These are phyloP conservation scores for Morone chrysops DNA, from an alignment of 2,113 vertebrate genomes.

Conservation along the genomic window DNA sequence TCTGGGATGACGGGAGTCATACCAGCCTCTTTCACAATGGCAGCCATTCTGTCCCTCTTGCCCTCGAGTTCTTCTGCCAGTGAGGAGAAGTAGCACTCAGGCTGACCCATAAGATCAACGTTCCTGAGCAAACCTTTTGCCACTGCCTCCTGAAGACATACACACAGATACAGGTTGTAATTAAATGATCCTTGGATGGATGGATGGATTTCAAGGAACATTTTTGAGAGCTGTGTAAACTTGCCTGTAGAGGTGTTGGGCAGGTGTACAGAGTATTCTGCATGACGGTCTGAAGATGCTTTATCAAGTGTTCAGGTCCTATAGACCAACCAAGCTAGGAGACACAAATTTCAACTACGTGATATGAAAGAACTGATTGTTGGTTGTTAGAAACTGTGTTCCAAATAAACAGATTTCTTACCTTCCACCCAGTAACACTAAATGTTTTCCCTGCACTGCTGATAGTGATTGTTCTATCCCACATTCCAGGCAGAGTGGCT, in stretches of 20 bases:
- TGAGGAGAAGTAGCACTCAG: slow-evolving; percentile 93
- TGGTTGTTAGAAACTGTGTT: neutral
- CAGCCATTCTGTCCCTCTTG: slow-evolving; percentile 91
- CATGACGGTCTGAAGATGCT: slow-evolving; percentile 95
- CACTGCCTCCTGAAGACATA: slow-evolving; percentile 89
- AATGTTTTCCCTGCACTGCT: slow-evolving; percentile 97
- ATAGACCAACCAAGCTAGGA: slow-evolving; percentile 95
- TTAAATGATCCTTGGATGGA: neutral
- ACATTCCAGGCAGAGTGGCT: slow-evolving; percentile 97
- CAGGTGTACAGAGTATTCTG: slow-evolving; percentile 94
- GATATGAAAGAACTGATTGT: neutral
- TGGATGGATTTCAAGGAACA: neutral
- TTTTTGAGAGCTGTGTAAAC: neutral
- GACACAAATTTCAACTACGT: slow-evolving; percentile 29
- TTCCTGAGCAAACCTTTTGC: slow-evolving; percentile 89
- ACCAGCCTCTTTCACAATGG: slow-evolving; percentile 86
- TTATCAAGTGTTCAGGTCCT: slow-evolving; percentile 91
- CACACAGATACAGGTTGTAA: neutral
- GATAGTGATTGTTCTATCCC: slow-evolving; percentile 95
- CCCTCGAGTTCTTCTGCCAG: slow-evolving; percentile 89
- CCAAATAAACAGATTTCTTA: slow-evolving; percentile 55
- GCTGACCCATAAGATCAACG: slow-evolving; percentile 88
- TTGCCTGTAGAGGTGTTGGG: slow-evolving; percentile 92
- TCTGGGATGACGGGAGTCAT: slow-evolving; percentile 92
- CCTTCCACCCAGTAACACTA: slow-evolving; percentile 98